A percentile compares a stretch with the other conserved stretches of the same genome.
Evolutionary conservation across 1,140 invertebrate species (phyloP).

Genomic region (Trigoniulus corallinus): DNA sequence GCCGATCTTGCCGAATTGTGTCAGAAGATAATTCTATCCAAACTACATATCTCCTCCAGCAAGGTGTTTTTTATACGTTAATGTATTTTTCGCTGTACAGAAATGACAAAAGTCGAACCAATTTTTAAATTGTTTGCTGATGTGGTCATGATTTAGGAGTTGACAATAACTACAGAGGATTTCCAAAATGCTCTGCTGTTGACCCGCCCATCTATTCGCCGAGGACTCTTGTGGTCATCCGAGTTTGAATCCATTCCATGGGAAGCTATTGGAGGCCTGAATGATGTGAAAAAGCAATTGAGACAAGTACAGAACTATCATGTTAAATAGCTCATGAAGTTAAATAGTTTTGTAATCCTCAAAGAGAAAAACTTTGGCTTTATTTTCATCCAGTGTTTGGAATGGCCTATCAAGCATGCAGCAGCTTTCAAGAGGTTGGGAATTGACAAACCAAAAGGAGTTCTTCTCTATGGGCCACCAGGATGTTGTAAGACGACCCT

Average conservation of each 20-base stretch:
- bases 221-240: slow-evolving; percentile 20
- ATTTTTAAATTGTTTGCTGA: neutral
- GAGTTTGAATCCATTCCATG: slow-evolving; percentile 47
- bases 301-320: neutral
- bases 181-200: slow-evolving; percentile 19
- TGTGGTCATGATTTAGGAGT: neutral
- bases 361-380: no score
- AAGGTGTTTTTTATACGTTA: slow-evolving; percentile 8
- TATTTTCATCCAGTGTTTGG: slow-evolving; percentile 23
- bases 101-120: no score
- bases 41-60: no score
- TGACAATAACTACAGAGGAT: slow-evolving; percentile 7
- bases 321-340: no score
- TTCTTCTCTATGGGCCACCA: slow-evolving; percentile 55
- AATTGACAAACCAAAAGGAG: slow-evolving; percentile 30
- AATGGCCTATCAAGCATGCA: slow-evolving; percentile 30
- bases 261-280: slow-evolving; percentile 93
- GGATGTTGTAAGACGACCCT: slow-evolving; percentile 58
- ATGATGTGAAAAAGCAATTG: slow-evolving; percentile 59
- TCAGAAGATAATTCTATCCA: slow-evolving; percentile 9
- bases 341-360: no score
- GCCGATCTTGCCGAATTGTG: slow-evolving; percentile 29
- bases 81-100: no score
- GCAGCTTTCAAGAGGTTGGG: slow-evolving; percentile 27
- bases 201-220: slow-evolving; percentile 34